Conservation (phyloP, 2,113 vertebrate genomes). For the Scomber colias region DNA sequence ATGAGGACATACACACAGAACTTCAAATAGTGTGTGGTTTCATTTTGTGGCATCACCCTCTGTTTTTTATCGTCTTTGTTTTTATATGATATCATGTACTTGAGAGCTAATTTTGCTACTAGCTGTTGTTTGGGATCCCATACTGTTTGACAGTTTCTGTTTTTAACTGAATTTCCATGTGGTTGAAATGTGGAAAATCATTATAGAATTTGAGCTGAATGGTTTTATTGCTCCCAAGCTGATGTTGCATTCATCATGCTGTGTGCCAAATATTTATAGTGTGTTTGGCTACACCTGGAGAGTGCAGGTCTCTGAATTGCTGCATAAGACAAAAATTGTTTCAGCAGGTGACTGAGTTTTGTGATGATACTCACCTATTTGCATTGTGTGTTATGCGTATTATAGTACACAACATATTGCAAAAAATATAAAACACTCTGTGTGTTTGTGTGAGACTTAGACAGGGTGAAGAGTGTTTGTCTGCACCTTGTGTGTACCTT, state of each 20-base stretch:
- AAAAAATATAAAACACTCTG: background rate
- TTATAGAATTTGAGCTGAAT: constrained; percentile 43
- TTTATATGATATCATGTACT: constrained; percentile 15
- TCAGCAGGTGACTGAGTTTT: constrained; percentile 29
- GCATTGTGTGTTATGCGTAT: background rate
- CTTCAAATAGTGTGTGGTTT: constrained; percentile 3
- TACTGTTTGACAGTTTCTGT: constrained; percentile 6
- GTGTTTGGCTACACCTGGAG: constrained; percentile 34
- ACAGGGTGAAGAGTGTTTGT: constrained; percentile 18
- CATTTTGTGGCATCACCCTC: background rate
- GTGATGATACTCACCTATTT: constrained; percentile 8
- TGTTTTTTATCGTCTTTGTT: constrained; percentile 27
- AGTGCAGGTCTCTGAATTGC: constrained; percentile 15
- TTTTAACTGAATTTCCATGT: constrained; percentile 35
- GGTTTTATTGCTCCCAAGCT: constrained; percentile 36
- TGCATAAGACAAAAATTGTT: constrained; percentile 31
- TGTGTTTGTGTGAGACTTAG: constrained; percentile 5
- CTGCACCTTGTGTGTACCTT: constrained; percentile 19
- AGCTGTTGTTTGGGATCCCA: constrained; percentile 4
- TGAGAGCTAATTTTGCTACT: constrained; percentile 1
- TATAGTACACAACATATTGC: constrained; percentile 5
- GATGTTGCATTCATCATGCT: constrained; percentile 39
- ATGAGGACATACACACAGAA: background rate
- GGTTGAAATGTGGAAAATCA: constrained; percentile 43
- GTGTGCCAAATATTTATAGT: constrained; percentile 24